Evolutionary conservation across 2,888 invertebrate genomes (phyloP), one percentile per base, ranked within the genome.

Genomic region (Linnaemya vulpina): DNA sequence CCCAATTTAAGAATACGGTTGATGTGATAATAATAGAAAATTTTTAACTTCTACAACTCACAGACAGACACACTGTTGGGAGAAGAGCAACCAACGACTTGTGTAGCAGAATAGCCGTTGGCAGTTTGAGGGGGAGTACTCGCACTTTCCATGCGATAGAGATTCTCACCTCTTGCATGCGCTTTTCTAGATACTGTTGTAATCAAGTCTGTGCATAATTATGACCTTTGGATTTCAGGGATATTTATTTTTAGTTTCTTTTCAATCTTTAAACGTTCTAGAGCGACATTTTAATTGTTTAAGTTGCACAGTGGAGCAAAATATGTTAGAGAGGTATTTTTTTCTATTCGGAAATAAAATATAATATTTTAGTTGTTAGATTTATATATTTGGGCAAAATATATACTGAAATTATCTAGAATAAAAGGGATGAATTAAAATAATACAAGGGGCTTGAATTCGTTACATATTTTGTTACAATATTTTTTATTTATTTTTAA

Each of bases 221-320:
- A 65, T 67, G 55, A 76, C 43, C 65, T 76, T 76, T 74, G 17
- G 11, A 17, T 63, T 62, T 51, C 20, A 43, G 22, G n/a, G 30
- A 2, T 55, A 4, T 55, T 30, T 15, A 9, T 17, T 43, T 55
- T 55, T 65, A 25, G 9, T 35, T 30, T 10, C 38, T 9, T 17
- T 40, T 17, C 55, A 75, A 35, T 46, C 51, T 25, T 55, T 35
- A 65, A 65, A 76, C 40, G 53, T 65, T 43, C 30, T 55, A 43
- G 17, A 22, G 53, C 63, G 63, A 30, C 62, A 7, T 5, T 22
- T 30, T 13, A 55, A 15, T 30, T 55, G 9, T 55, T 10, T 22
- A 25, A 15, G 13, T 1, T 51, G 17, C 20, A 65, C 0, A 5
- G 20, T 46, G n/a, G 9, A 8, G 10, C 1, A 17, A 46, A n/a